Conservation (phyloP, 2,113 vertebrate genomes). For the Periophthalmus modestus region DNA sequence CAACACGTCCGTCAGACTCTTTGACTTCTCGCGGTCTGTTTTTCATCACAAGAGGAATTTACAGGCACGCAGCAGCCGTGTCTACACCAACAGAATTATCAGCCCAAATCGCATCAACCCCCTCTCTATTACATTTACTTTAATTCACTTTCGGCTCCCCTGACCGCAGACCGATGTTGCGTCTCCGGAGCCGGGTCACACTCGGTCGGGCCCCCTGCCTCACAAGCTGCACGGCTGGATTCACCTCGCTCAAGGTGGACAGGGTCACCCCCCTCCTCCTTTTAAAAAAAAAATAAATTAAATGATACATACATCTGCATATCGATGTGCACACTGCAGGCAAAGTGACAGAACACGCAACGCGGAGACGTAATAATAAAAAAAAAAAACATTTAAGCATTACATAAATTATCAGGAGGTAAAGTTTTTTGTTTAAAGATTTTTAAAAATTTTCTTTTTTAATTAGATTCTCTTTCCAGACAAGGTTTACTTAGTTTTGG, state of each 20-base stretch:
- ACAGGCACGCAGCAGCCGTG: background rate
- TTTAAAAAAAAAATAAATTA: no score
- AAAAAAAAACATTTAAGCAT: no score
- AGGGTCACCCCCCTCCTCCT: conserved; percentile 29
- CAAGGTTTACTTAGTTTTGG: no score
- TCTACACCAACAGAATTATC: conserved; percentile 2
- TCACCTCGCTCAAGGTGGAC: conserved; percentile 56
- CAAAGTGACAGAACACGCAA: no score
- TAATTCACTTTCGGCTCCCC: background rate
- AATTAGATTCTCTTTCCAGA: no score
- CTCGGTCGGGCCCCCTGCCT: conserved; percentile 58
- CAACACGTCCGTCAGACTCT: background rate
- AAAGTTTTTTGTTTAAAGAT: no score
- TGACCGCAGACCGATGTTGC: conserved; percentile 22
- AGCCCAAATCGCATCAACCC: background rate
- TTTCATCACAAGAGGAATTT: background rate
- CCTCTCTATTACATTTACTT: background rate
- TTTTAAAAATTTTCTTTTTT: no score
- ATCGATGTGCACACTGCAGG: no score
- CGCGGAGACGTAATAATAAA: no score
- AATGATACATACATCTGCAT: no score
- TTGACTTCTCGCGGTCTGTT: background rate
- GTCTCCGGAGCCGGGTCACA: conserved; percentile 40
- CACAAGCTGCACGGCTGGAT: conserved; percentile 60
- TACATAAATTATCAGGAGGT: no score